Evolutionary conservation across 2,113 vertebrate species (phyloP), one percentile per base, ranked within the genome.

Genomic region (Actenoides lindsayi): DNA sequence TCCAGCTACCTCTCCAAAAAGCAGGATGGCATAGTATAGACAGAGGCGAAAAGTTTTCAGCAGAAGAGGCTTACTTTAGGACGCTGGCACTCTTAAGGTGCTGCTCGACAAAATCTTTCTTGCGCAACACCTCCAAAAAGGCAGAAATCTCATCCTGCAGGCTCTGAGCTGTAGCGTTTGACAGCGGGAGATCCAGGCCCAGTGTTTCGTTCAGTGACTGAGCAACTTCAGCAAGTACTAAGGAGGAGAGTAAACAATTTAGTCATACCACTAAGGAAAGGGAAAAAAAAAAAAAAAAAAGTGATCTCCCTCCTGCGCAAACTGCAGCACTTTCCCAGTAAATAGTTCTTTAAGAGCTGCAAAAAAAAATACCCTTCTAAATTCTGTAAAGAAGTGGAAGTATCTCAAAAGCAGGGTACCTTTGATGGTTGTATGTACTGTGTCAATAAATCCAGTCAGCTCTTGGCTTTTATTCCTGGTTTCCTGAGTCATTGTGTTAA

Each of bases 141-240:
- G 94, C 62, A 9, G 93, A 94, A 54, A 98, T 93, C 11, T 98
- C 98, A n/a, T 96, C 94, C 71, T 98, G 96, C 33, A 99, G 95
- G 18, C 71, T 96, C 82, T 97, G 96, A 85, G 98, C 87, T 2
- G 95, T 89, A 25, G 95, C 97, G 84, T 97, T 98, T 85, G 97
- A 95, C 16, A 98, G 83, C 0, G 96, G 97, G 10, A 98, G 74
- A 89, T 97, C 97, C 46, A 93, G 90, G 17, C 87, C 96, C 54
- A 88, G 39, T 3, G 98, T 98, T 93, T 97, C 95, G 91, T 99
- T 99, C 46, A 99, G 88, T 31, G 88, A 97, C 53, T 51, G 10
- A 41, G 97, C 97, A 94, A 98, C 98, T 94, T 97, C 88, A 60
- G 94, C 91, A 80, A 99, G 98, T 50, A 90, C 99, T 98, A 67